A percentile compares a stretch with the other conserved stretches of the same genome.
Conservation (phyloP, 2,797 vertebrate genomes). For the Sebastes iracundus region DNA sequence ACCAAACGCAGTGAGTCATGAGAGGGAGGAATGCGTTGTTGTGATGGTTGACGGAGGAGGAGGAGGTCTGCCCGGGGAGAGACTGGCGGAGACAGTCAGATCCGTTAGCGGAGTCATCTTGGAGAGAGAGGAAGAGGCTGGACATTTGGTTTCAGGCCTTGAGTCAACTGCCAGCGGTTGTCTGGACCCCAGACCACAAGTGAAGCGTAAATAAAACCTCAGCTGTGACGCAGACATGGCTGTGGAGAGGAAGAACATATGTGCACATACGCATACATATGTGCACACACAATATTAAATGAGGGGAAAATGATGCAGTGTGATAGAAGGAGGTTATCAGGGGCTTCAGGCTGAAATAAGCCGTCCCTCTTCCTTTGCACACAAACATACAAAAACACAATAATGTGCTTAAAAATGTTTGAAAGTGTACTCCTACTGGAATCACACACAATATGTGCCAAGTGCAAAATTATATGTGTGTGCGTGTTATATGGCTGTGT, state of each 20-base stretch:
- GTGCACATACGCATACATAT: slow-evolving; percentile 3
- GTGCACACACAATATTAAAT: slow-evolving; percentile 26
- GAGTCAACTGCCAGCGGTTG: slow-evolving; percentile 41
- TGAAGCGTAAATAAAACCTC: slow-evolving; percentile 49
- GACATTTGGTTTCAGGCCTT: slow-evolving; percentile 60
- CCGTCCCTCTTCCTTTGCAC: not conserved
- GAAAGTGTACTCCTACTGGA: slow-evolving; percentile 20
- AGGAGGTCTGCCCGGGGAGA: slow-evolving; percentile 53
- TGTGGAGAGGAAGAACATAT: slow-evolving; percentile 24
- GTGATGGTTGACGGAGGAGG: slow-evolving; percentile 60
- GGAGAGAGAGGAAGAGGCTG: slow-evolving; percentile 45
- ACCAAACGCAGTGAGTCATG: slow-evolving; percentile 76
- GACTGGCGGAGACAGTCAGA: slow-evolving; percentile 53
- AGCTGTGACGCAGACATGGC: slow-evolving; percentile 41
- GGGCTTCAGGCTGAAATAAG: slow-evolving; percentile 43
- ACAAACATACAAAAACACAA: slow-evolving; percentile 8
- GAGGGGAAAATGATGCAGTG: slow-evolving; percentile 46
- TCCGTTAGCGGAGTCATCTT: slow-evolving; percentile 65
- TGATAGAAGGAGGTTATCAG: slow-evolving; percentile 70
- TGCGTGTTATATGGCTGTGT: slow-evolving; percentile 14
- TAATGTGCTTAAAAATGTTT: slow-evolving; percentile 5
- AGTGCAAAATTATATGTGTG: not conserved
- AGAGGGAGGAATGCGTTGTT: slow-evolving; percentile 61
- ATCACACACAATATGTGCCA: slow-evolving; percentile 9
- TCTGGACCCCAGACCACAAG: slow-evolving; percentile 55